A percentile compares a stretch with the other conserved stretches of the same genome.
Conservation (phyloP, 2,888 invertebrate genomes). For the Smittia sp. region DNA sequence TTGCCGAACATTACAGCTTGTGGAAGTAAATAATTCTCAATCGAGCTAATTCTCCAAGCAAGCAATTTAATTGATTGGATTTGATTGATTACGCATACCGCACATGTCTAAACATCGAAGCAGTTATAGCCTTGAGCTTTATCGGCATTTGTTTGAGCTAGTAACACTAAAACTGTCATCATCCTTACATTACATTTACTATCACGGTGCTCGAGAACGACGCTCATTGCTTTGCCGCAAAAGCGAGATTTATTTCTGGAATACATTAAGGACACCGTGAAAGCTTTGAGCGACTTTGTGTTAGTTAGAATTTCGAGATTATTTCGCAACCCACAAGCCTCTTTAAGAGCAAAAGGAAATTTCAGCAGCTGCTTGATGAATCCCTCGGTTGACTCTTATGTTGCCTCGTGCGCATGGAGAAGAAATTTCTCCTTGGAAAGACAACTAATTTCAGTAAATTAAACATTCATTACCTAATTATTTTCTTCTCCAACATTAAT, state of each 20-base stretch:
- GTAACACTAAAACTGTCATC: no score
- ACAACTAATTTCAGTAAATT: conserved; percentile 40
- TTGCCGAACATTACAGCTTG: no score
- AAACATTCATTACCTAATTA: conserved; percentile 40
- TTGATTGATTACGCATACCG: conserved; percentile 29
- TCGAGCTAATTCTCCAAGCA: not conserved
- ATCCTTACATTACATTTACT: no score
- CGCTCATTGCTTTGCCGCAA: no score
- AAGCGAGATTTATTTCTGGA: no score
- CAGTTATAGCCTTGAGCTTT: not conserved
- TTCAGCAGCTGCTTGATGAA: conserved; percentile 16
- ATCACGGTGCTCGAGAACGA: no score
- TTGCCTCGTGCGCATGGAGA: not conserved
- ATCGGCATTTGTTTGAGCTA: not conserved
- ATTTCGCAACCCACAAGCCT: no score
- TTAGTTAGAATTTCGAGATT: no score
- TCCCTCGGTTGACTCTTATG: conserved; percentile 16
- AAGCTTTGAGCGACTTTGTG: no score
- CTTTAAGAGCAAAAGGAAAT: not conserved
- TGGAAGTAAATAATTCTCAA: not conserved
- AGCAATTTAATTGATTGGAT: conserved; percentile 23
- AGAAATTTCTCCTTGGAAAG: not conserved
- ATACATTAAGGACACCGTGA: no score
- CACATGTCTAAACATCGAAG: conserved; percentile 1
- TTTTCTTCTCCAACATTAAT: conserved; percentile 37